Evolutionary conservation across 64 coral and sea anemone species (phyloP).

Genomic region (Acropora yongei): DNA sequence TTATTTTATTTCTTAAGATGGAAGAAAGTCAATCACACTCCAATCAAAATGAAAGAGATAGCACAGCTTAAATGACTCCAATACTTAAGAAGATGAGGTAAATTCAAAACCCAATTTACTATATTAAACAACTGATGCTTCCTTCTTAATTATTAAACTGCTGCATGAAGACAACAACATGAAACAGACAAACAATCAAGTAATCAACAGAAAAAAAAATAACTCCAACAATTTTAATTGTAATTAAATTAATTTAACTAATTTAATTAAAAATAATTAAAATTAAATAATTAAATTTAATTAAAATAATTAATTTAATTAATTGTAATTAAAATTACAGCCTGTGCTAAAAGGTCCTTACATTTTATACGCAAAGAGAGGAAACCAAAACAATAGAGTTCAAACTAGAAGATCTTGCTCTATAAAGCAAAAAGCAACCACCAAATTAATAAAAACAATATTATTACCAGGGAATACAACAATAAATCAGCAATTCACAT

Average conservation of each 20-base stretch:
- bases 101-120: not conserved
- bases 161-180: not conserved
- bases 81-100: not conserved
- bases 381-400: not conserved
- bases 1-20: not conserved
- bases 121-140: not conserved
- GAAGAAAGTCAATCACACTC: not conserved
- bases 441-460: not conserved
- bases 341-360: not conserved
- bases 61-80: not conserved
- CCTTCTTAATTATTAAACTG: not conserved
- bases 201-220: not conserved
- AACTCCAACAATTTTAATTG: not conserved
- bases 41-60: not conserved
- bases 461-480: not conserved
- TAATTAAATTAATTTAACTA: no score
- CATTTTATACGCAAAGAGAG: not conserved
- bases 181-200: not conserved
- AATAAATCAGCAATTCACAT: not conserved
- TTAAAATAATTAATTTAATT: no score
- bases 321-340: not conserved
- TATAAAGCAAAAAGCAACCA: not conserved
- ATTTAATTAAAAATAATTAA: no score
- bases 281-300: no score
- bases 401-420: not conserved